These are phyloP conservation scores for Cheilosia soror DNA, from an alignment of 2,888 invertebrate genomes.

Conservation along the genomic window DNA sequence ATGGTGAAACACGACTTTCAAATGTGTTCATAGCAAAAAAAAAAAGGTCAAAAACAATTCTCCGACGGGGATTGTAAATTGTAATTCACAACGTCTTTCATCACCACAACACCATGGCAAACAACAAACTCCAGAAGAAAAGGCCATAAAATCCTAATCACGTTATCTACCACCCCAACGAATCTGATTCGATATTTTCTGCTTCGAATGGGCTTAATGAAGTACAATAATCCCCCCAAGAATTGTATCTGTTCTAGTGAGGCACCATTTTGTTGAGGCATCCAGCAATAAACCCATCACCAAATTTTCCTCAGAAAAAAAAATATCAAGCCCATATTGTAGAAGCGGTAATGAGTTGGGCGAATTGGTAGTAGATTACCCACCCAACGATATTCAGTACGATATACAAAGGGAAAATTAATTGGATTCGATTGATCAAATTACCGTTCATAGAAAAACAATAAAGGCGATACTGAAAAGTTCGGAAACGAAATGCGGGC, in stretches of 20 bases:
- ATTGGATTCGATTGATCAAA: conserved; percentile 60
- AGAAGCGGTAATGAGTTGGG: conserved; percentile 1
- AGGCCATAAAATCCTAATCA: conserved; percentile 41
- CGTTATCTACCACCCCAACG: conserved; percentile 10
- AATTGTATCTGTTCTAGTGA: not conserved
- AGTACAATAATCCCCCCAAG: conserved; percentile 18
- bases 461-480: conserved; percentile 1
- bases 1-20: not conserved
- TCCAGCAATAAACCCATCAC: not conserved
- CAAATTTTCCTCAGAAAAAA: not conserved
- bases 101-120: not conserved
- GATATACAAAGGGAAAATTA: conserved; percentile 35
- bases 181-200: conserved; percentile 18
- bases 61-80: not conserved
- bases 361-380: conserved; percentile 15
- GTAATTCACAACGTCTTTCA: conserved; percentile 7
- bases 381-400: conserved; percentile 21
- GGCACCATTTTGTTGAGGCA: too few relatives aligned
- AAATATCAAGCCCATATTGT: conserved; percentile 15
- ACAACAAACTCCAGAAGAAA: conserved; percentile 1
- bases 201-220: conserved; percentile 15
- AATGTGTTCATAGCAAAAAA: not conserved
- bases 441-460: conserved; percentile 34
- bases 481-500: conserved; percentile 26
- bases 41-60: conserved; percentile 25